Evolutionary conservation across 2,797 vertebrate genomes (phyloP).

Genomic region (Smutsia temminckii): DNA sequence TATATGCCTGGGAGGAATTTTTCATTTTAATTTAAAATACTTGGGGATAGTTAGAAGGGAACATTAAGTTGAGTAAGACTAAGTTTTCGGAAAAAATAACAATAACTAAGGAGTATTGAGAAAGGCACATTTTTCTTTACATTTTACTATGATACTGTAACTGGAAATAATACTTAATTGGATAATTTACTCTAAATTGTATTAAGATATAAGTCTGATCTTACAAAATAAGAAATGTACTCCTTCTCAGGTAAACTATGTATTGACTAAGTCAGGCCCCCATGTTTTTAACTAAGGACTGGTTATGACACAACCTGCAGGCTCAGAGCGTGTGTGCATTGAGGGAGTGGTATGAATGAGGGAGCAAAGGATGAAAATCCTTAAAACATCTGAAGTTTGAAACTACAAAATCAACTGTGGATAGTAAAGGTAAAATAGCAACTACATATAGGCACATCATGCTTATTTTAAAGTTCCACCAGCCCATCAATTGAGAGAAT

Average conservation of each 20-base stretch:
- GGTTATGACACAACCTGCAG: not conserved
- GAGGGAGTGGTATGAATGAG: not conserved
- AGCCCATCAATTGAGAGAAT: not conserved
- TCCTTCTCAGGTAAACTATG: not conserved
- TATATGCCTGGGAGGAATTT: not conserved
- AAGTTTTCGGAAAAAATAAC: not conserved
- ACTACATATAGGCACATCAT: fast-evolving
- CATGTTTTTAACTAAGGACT: not conserved
- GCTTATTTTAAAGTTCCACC: not conserved
- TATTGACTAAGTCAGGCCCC: not conserved
- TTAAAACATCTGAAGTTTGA: not conserved
- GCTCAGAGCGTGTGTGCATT: not conserved
- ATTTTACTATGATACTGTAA: not conserved
- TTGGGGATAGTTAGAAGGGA: not conserved
- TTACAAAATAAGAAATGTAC: not conserved
- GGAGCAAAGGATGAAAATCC: not conserved
- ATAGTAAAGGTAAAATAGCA: not conserved
- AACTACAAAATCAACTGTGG: not conserved
- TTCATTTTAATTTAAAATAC: not conserved
- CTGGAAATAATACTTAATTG: not conserved
- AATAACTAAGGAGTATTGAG: not conserved
- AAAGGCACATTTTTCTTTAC: not conserved
- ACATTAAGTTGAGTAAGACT: not conserved
- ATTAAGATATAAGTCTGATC: not conserved
- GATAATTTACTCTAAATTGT: not conserved